phyloP scores from a whole-genome alignment of 2,797 vertebrate species.

The Galaxias olidus region DNA sequence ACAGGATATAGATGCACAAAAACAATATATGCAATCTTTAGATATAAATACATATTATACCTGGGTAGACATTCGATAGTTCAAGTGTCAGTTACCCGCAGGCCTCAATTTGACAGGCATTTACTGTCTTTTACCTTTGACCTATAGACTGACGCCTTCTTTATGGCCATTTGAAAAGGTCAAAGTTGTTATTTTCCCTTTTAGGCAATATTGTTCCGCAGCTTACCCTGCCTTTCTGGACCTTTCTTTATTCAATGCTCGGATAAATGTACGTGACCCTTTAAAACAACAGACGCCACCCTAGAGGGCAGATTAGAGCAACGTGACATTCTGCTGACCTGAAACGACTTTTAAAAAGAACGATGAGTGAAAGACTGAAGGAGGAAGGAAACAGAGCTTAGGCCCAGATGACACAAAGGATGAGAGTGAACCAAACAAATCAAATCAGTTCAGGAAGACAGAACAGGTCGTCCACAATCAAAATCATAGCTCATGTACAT shows the following conservation, averaged over 20 bases:
- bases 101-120: constrained; percentile 38
- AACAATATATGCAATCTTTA: too few species aligned
- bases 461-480: constrained; percentile 56
- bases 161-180: constrained; percentile 34
- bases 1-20: too few species aligned
- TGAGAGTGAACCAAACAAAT: constrained; percentile 51
- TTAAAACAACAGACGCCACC: constrained; percentile 64
- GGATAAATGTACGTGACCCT: constrained; percentile 71
- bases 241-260: constrained; percentile 63
- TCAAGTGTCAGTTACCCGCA: constrained; percentile 28
- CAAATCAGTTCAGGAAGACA: constrained; percentile 63
- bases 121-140: constrained; percentile 42
- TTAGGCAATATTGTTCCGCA: constrained; percentile 17
- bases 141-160: constrained; percentile 40
- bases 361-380: constrained; percentile 58
- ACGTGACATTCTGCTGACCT: constrained; percentile 71
- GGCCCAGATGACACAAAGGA: constrained; percentile 26
- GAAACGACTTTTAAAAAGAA: constrained; percentile 68
- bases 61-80: background rate
- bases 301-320: constrained; percentile 62
- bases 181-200: constrained; percentile 48
- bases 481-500: too few species aligned
- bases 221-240: constrained; percentile 33
- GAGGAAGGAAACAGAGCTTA: constrained; percentile 6
- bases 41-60: too few species aligned